Percentiles rank a stretch among this genome's conserved stretches.
These are phyloP conservation scores for Amiota minor DNA, from an alignment of 2,888 invertebrate genomes.

Conservation along the genomic window DNA sequence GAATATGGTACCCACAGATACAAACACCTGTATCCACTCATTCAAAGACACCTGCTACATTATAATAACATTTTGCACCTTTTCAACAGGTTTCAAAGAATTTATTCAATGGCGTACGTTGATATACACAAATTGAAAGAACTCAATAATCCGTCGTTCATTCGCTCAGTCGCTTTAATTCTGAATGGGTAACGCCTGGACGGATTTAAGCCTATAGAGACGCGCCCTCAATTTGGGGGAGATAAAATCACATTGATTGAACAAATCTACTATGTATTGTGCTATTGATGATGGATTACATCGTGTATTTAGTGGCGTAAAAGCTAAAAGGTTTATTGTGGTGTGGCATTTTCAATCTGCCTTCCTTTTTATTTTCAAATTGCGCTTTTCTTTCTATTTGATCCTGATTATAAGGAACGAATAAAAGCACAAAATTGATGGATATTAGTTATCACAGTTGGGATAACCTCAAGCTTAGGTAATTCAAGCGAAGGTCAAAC, in stretches of 20 bases:
- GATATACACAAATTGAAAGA: constrained; percentile 56
- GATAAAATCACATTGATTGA: constrained; percentile 4
- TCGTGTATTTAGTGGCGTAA: constrained; percentile 64
- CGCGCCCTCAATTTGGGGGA: background rate
- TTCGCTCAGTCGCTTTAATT: background rate
- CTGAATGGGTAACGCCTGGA: background rate
- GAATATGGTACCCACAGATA: background rate
- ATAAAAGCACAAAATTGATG: background rate
- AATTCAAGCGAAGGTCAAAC: constrained; percentile 13
- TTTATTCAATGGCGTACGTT: constrained; percentile 35
- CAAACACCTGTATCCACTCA: background rate
- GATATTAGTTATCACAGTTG: too few species aligned
- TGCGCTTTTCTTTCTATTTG: background rate
- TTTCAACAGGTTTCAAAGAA: constrained; percentile 58
- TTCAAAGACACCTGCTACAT: background rate
- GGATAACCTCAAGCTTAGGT: background rate
- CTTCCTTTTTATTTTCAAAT: background rate
- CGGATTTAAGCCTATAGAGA: background rate
- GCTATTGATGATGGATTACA: constrained; percentile 61
- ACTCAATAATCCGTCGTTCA: constrained; percentile 55
- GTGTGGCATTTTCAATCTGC: background rate
- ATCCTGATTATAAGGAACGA: too few species aligned
- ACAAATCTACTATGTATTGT: background rate
- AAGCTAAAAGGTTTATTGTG: constrained; percentile 56
- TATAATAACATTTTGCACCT: constrained; percentile 57